Percentiles rank a stretch among this genome's conserved stretches.
phyloP scores from a whole-genome alignment of 2,113 vertebrate genomes.

The Ciconia stormi region DNA sequence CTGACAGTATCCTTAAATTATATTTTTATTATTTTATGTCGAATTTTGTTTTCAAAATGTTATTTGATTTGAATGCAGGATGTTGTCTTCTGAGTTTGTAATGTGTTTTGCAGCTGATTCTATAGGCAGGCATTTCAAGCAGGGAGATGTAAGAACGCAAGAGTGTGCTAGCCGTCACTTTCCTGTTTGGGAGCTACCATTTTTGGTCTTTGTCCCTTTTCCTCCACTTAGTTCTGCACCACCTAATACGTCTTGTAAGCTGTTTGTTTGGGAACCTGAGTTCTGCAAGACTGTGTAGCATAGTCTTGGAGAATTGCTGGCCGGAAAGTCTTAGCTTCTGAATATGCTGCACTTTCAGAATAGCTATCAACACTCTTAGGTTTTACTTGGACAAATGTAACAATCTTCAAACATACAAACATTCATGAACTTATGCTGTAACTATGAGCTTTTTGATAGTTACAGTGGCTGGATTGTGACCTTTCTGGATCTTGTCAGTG shows the following conservation, averaged over 20 bases:
- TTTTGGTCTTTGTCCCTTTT: neutral
- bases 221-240: neutral
- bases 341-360: neutral
- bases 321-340: neutral
- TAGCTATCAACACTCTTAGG: neutral
- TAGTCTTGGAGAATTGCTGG: neutral
- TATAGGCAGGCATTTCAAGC: neutral
- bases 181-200: neutral
- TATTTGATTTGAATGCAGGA: neutral
- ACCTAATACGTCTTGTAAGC: neutral
- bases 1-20: neutral
- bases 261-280: neutral
- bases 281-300: neutral
- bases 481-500: neutral
- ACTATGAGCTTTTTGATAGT: neutral
- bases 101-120: neutral
- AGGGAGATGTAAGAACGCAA: neutral
- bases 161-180: neutral
- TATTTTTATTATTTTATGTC: neutral
- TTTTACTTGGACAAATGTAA: neutral
- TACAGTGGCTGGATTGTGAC: neutral
- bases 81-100: neutral
- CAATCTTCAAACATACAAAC: neutral
- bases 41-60: neutral
- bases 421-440: neutral